Evolutionary conservation across 1,140 invertebrate species (phyloP), one percentile per base, ranked within the genome.

Genomic region (Sminthurinus signatus): DNA sequence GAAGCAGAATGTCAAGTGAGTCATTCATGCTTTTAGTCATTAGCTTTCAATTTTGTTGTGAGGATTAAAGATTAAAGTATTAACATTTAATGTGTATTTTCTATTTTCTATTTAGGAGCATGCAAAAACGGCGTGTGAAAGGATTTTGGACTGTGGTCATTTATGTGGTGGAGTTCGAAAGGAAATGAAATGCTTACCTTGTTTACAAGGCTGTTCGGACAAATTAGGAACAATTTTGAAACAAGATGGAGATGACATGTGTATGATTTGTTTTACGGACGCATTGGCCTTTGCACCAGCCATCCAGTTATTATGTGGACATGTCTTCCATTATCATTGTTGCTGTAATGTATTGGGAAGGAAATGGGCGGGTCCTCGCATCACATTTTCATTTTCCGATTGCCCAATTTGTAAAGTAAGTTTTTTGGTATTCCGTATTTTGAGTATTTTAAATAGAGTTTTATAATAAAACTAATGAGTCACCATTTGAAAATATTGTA

Each of bases 201-300:
- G 94, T 76, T 77, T 97, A 55, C 86, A 85, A 54, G 81, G 83
- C 1, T 84, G 79, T 67, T 72, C 73, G n/a, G 73, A 70, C 36
- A 71, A 69, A 68, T 69, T 60, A 0, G 68, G 68, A 2, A 70
- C 74, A 21, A 78, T 78, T 59, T 77, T 94, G 17, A 88, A 88
- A 28, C 94, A 97, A 78, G 95, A 98, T 77, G 91, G 91, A 0
- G 95, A 98, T 74, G 95, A 98, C 74, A 96, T 98, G 92, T 99
- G 96, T 78, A 98, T 98, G 92, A 95, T 98, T 65, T 98, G 96
- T 75, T 98, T 99, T 76, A 95, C 91, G 0, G 95, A 98, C 75
- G 91, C 95, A 0, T 78, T 99, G 2, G 88, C 91, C 23, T 93
- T 88, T 68, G 93, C 94, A 0, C 96, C 96, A 17, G 90, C 93